Conservation (phyloP, 2,888 invertebrate species). For the Tetranychus truncatus region DNA sequence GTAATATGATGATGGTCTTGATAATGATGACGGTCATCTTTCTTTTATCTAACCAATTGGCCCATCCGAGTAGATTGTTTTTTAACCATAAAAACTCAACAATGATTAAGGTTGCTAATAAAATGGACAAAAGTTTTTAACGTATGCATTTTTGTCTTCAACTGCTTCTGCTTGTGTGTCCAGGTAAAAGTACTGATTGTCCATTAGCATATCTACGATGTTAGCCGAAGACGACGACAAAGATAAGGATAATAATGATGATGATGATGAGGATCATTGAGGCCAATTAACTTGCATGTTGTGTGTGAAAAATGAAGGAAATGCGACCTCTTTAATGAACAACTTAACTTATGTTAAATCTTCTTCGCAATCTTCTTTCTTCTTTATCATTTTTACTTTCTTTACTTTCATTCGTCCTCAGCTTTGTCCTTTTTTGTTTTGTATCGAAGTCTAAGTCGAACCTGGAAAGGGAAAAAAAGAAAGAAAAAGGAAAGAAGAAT, state of each 20-base stretch:
- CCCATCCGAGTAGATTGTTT: too few species aligned
- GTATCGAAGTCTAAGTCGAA: background rate
- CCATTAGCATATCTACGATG: background rate
- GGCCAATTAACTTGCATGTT: background rate
- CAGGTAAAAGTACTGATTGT: background rate
- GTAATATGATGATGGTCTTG: too few species aligned
- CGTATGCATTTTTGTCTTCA: too few species aligned
- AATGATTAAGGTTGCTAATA: too few species aligned
- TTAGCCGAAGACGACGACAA: background rate
- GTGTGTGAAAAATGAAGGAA: background rate
- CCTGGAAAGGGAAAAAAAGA: background rate
- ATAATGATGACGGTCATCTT: too few species aligned
- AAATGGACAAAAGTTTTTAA: too few species aligned
- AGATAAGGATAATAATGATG: background rate
- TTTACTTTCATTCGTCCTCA: background rate
- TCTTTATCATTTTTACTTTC: background rate
- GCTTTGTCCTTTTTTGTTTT: background rate
- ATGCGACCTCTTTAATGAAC: background rate
- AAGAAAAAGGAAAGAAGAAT: background rate
- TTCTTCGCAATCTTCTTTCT: background rate
- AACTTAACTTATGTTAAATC: too few species aligned
- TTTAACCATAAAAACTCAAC: too few species aligned
- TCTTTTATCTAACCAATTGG: too few species aligned
- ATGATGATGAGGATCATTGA: background rate
- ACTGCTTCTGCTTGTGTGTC: too few species aligned